Percentiles rank a stretch among this genome's conserved stretches.
Evolutionary conservation across 2,113 vertebrate species (phyloP).

Genomic region (Oreochromis spilurus): DNA sequence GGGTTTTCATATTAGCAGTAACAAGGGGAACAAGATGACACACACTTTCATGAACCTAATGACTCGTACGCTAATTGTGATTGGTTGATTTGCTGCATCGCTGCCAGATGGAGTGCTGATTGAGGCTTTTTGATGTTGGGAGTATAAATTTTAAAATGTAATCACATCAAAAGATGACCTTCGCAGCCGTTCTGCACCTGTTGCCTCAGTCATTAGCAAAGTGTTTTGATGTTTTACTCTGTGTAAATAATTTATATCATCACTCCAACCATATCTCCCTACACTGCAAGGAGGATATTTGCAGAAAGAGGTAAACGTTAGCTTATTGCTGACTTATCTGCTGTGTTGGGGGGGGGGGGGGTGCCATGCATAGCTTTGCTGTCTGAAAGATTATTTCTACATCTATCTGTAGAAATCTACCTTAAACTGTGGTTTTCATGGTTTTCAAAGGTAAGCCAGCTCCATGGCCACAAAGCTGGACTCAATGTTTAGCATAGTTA

Average conservation of each 20-base stretch:
- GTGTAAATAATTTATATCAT: slow-evolving; percentile 31
- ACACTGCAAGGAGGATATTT: not conserved
- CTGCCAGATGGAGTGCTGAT: slow-evolving; percentile 28
- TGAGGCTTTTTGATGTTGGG: slow-evolving; percentile 17
- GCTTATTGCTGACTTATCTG: not conserved
- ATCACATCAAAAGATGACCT: slow-evolving; percentile 39
- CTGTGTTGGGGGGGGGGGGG: not conserved
- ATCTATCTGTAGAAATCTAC: not conserved
- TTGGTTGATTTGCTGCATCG: slow-evolving; percentile 34
- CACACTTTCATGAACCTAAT: not conserved
- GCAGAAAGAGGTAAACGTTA: not conserved
- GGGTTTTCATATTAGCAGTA: not conserved
- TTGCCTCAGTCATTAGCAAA: slow-evolving; percentile 13
- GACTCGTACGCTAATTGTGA: slow-evolving; percentile 21
- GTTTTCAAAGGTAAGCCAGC: not conserved
- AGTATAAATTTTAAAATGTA: slow-evolving; percentile 25
- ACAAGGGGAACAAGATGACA: slow-evolving; percentile 29
- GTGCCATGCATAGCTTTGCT: not conserved
- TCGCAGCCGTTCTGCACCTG: slow-evolving; percentile 19
- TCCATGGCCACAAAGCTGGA: not conserved
- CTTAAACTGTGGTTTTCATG: not conserved
- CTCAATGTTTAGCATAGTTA: not conserved
- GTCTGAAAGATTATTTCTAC: not conserved
- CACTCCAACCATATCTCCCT: not conserved
- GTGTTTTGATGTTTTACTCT: slow-evolving; percentile 29